phyloP scores from a whole-genome alignment of 2,113 vertebrate species.

The Pogona vitticeps region DNA sequence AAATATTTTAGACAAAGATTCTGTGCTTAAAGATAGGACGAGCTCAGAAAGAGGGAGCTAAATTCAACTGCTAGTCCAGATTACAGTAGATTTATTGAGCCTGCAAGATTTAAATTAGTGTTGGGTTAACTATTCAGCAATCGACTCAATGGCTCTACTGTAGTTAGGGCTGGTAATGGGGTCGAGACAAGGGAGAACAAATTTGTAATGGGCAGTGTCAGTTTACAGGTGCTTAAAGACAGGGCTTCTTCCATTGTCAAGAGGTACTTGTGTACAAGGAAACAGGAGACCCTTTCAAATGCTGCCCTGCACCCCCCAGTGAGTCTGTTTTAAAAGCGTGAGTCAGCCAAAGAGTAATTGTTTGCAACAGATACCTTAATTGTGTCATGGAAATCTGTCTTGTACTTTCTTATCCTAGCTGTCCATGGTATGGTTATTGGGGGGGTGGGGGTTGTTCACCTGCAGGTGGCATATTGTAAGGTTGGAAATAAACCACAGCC shows the following conservation, averaged over 20 bases:
- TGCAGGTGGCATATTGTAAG: background rate
- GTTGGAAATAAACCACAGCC: background rate
- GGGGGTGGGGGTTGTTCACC: background rate
- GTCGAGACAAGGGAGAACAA: too few species aligned
- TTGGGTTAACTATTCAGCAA: too few species aligned
- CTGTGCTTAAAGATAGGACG: slow-evolving; percentile 71
- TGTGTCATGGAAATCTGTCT: fast-evolving
- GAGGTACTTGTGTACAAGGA: slow-evolving; percentile 7
- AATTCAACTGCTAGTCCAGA: slow-evolving; percentile 58
- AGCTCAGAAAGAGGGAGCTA: slow-evolving; percentile 57
- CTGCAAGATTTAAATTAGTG: too few species aligned
- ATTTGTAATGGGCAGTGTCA: slow-evolving; percentile 43
- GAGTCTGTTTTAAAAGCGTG: background rate
- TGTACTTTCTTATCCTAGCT: fast-evolving
- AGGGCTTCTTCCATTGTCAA: slow-evolving; percentile 64
- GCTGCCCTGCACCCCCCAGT: slow-evolving; percentile 39
- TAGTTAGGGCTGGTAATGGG: too few species aligned
- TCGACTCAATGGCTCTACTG: too few species aligned
- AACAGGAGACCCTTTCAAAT: slow-evolving; percentile 62
- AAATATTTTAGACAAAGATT: slow-evolving; percentile 77
- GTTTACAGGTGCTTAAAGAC: slow-evolving; percentile 76
- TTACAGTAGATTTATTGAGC: too few species aligned
- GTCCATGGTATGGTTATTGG: background rate
- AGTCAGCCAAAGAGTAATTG: background rate
- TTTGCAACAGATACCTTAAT: background rate